Percentiles rank a stretch among this genome's conserved stretches.
phyloP scores from a whole-genome alignment of 2,113 vertebrate genomes.

The Catagonus wagneri region DNA sequence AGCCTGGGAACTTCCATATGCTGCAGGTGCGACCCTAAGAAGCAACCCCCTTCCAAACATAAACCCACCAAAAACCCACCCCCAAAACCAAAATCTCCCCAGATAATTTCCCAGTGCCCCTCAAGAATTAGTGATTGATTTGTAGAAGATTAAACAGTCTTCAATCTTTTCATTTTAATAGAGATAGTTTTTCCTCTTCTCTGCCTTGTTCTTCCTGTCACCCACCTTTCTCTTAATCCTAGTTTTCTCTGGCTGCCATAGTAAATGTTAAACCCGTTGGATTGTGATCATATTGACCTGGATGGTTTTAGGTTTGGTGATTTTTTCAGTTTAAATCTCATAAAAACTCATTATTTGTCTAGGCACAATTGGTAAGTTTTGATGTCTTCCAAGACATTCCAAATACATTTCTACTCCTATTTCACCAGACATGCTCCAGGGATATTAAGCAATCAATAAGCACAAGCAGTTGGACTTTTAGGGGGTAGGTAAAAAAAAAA shows the following conservation, averaged over 20 bases:
- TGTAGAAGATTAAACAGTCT: neutral
- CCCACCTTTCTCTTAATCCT: neutral
- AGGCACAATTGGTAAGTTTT: neutral
- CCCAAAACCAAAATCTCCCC: too few species aligned
- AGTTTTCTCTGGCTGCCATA: neutral
- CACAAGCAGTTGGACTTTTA: neutral
- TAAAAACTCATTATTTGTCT: neutral
- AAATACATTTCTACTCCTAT: neutral
- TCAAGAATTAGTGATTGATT: neutral
- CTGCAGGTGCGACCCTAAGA: too few species aligned
- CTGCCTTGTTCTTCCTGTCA: neutral
- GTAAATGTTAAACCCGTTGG: neutral
- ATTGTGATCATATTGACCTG: neutral
- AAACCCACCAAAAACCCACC: too few species aligned
- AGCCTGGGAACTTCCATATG: too few species aligned
- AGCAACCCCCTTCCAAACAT: too few species aligned
- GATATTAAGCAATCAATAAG: neutral
- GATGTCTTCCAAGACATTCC: neutral
- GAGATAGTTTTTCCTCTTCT: neutral
- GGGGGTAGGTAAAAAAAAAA: too few species aligned
- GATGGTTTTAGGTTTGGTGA: neutral
- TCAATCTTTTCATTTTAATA: neutral
- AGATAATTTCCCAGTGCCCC: too few species aligned
- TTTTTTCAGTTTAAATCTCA: slow-evolving; percentile 13
- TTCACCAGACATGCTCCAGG: neutral